A percentile compares a stretch with the other conserved stretches of the same genome.
These are phyloP conservation scores for Taxidea taxus DNA, from an alignment of 2,113 vertebrate species.

Conservation along the genomic window DNA sequence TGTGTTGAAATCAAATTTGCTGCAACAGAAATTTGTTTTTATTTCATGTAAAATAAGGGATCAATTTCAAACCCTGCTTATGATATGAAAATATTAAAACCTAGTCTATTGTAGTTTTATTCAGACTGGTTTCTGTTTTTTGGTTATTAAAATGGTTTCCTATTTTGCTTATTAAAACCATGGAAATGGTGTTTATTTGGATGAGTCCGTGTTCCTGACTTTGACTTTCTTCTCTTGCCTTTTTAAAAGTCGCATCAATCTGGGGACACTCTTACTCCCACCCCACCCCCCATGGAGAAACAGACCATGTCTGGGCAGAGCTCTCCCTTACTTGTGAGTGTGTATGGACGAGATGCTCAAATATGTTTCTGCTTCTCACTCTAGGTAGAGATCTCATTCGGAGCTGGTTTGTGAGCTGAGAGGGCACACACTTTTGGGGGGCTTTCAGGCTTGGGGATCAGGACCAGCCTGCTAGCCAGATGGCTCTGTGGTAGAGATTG, in stretches of 20 bases:
- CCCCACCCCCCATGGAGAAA: not conserved
- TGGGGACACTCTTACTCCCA: not conserved
- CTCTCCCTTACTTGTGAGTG: not conserved
- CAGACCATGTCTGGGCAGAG: not conserved
- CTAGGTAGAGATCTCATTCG: not conserved
- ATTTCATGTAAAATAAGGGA: slow-evolving; percentile 98
- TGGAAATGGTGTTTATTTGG: slow-evolving; percentile 95
- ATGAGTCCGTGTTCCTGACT: slow-evolving; percentile 77
- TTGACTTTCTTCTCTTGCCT: slow-evolving; percentile 57
- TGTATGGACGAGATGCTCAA: not conserved
- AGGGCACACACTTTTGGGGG: not conserved
- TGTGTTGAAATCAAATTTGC: slow-evolving; percentile 99
- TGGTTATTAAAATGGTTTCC: slow-evolving; percentile 98
- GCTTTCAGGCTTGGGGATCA: not conserved
- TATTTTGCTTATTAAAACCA: slow-evolving; percentile 99
- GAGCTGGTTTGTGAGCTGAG: not conserved
- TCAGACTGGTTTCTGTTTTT: slow-evolving; percentile 99
- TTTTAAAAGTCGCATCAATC: not conserved
- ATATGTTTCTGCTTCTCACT: slow-evolving; percentile 35
- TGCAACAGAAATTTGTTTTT: slow-evolving; percentile 94
- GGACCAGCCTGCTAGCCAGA: not conserved
- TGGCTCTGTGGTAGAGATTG: not conserved
- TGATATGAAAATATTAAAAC: slow-evolving; percentile 97
- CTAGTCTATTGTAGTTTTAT: slow-evolving; percentile 99
- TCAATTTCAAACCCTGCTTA: slow-evolving; percentile 99